Percentiles rank a stretch among this genome's conserved stretches.
These are phyloP conservation scores for Pristiophorus japonicus DNA, from an alignment of 2,113 vertebrate genomes.

Conservation along the genomic window DNA sequence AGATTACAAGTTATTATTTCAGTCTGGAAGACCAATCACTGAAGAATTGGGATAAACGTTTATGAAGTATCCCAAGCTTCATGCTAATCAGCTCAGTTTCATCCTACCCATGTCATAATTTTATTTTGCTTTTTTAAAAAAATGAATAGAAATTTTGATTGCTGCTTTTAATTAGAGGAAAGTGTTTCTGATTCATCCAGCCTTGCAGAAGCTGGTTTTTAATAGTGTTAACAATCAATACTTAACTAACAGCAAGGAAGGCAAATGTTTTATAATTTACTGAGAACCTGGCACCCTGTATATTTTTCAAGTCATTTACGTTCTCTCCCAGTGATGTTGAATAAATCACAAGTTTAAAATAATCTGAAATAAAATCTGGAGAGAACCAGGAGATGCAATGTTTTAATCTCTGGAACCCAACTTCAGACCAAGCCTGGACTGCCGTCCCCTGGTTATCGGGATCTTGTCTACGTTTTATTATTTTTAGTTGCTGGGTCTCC, in stretches of 20 bases:
- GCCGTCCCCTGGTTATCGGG: not conserved
- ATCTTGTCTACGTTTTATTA: not conserved
- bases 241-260: not conserved
- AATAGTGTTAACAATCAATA: not conserved
- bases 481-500: too few relatives aligned
- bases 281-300: conserved; percentile 2
- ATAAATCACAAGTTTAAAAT: not conserved
- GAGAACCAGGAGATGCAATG: not conserved
- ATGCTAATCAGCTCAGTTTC: not conserved
- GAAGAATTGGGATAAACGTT: not conserved
- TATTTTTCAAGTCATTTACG: not conserved
- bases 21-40: not conserved
- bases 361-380: not conserved
- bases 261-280: not conserved
- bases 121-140: not conserved
- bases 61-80: not conserved
- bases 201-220: not conserved
- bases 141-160: not conserved
- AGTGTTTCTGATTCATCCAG: not conserved
- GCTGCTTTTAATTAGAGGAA: not conserved
- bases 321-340: not conserved
- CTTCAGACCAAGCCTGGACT: not conserved
- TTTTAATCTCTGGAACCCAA: conserved; percentile 19
- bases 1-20: not conserved
- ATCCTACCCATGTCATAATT: too few relatives aligned